A percentile compares a stretch with the other conserved stretches of the same genome.
phyloP scores from a whole-genome alignment of 1,140 invertebrate genomes.

The Dreissena polymorpha region DNA sequence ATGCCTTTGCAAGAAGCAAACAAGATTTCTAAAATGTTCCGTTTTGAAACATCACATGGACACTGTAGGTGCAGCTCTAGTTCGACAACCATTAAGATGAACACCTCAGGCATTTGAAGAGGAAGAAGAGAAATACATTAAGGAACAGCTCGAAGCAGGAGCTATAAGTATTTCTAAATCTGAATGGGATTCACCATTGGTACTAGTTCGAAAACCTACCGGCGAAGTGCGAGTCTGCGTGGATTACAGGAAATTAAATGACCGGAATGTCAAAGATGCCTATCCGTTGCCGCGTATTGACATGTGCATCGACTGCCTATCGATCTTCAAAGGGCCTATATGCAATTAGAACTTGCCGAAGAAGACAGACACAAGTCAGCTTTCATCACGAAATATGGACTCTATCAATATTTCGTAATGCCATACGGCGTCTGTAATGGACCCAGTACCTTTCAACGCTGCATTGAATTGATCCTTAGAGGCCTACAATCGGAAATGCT shows the following conservation, averaged over 20 bases:
- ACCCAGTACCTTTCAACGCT: neutral
- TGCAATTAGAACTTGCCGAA: conserved; percentile 75
- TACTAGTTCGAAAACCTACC: conserved; percentile 40
- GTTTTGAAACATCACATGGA: conserved; percentile 36
- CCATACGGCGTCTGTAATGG: neutral
- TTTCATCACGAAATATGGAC: conserved; percentile 17
- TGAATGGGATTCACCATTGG: conserved; percentile 10
- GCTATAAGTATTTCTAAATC: conserved; percentile 9
- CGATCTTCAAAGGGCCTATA: conserved; percentile 51
- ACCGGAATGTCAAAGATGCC: neutral
- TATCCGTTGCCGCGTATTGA: conserved; percentile 1
- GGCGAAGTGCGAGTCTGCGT: conserved; percentile 27
- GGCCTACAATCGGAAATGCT: neutral
- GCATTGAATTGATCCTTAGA: neutral
- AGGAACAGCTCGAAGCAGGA: conserved; percentile 19
- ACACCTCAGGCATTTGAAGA: conserved; percentile 19
- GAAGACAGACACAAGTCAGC: conserved; percentile 72
- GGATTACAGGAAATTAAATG: conserved; percentile 30
- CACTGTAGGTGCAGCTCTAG: conserved; percentile 13
- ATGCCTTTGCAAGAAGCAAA: conserved; percentile 46
- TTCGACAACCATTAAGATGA: conserved; percentile 19
- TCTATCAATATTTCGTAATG: neutral
- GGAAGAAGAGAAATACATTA: conserved; percentile 44
- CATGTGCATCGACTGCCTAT: neutral
- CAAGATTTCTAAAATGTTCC: conserved; percentile 11